A percentile compares a stretch with the other conserved stretches of the same genome.
Evolutionary conservation across 2,113 vertebrate genomes (phyloP).

Genomic region (Sorex fumeus): DNA sequence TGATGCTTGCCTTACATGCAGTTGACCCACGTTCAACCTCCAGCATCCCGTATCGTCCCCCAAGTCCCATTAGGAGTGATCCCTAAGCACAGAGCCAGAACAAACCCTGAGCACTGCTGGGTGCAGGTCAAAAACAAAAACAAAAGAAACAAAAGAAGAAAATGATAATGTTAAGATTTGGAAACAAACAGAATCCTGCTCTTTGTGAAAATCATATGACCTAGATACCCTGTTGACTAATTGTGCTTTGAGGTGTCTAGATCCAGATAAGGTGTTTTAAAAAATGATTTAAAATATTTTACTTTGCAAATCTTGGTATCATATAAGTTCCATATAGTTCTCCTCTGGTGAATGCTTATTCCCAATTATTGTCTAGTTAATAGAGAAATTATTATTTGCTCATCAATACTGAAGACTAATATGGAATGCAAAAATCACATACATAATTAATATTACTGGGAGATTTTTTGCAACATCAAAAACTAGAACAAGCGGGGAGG

Average conservation of each 20-base stretch:
- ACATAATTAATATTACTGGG: slow-evolving; percentile 41
- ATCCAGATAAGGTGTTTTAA: not conserved
- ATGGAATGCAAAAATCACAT: not conserved
- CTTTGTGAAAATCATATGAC: slow-evolving; percentile 3
- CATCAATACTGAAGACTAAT: not conserved
- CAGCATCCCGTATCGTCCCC: too few relatives aligned
- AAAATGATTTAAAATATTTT: not conserved
- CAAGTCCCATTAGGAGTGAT: too few relatives aligned
- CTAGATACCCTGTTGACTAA: not conserved
- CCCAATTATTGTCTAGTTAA: slow-evolving; percentile 9
- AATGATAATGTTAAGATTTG: too few relatives aligned
- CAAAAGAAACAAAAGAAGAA: too few relatives aligned
- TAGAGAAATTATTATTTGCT: slow-evolving; percentile 35
- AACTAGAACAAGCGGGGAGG: too few relatives aligned
- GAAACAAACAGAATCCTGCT: slow-evolving; percentile 31
- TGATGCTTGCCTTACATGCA: too few relatives aligned
- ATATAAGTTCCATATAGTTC: not conserved
- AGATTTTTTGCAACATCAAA: slow-evolving; percentile 23
- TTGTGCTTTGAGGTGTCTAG: not conserved
- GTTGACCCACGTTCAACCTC: too few relatives aligned
- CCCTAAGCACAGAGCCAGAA: too few relatives aligned
- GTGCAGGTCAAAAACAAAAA: too few relatives aligned
- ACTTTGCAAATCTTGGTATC: slow-evolving; percentile 18
- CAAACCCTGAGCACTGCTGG: too few relatives aligned
- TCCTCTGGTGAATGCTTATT: slow-evolving; percentile 27